These are phyloP conservation scores for Whitmania pigra DNA, from an alignment of 1,140 invertebrate species.

Conservation along the genomic window DNA sequence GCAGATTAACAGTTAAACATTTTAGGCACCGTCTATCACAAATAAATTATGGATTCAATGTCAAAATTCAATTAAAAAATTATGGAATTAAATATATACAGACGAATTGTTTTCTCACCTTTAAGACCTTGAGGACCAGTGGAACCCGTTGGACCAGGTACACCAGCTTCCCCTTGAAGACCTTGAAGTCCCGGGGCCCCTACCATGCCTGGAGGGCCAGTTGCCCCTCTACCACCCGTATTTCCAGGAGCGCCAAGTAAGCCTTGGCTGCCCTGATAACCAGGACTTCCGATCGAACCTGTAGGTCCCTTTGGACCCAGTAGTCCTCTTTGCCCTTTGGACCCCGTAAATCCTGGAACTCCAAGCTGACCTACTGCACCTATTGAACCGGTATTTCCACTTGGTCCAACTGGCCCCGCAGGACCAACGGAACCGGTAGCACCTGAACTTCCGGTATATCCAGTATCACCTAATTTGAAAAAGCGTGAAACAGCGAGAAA, in stretches of 20 bases:
- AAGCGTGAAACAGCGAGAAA: constrained; percentile 2
- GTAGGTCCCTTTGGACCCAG: neutral
- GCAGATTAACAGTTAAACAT: no score
- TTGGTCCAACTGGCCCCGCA: neutral
- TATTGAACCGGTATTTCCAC: constrained; percentile 3
- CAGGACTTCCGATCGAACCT: neutral
- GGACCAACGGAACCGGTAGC: constrained; percentile 10
- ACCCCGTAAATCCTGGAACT: constrained; percentile 11
- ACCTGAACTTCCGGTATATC: neutral
- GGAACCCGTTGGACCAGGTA: neutral
- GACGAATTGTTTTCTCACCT: neutral
- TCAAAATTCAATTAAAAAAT: no score
- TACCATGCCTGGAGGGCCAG: constrained; percentile 9
- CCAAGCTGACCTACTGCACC: constrained; percentile 14
- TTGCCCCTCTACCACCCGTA: neutral
- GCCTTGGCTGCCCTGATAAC: constrained; percentile 6
- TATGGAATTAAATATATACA: no score
- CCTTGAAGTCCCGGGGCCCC: constrained; percentile 14
- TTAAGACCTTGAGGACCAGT: neutral
- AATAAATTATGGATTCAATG: no score
- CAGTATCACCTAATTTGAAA: neutral
- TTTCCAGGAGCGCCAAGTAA: neutral
- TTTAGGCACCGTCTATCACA: no score
- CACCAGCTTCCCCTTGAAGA: constrained; percentile 5
- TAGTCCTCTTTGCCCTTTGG: constrained; percentile 10